Evolutionary conservation across 2,797 vertebrate species (phyloP), one percentile per base, ranked within the genome.

Genomic region (Cyprinella venusta): DNA sequence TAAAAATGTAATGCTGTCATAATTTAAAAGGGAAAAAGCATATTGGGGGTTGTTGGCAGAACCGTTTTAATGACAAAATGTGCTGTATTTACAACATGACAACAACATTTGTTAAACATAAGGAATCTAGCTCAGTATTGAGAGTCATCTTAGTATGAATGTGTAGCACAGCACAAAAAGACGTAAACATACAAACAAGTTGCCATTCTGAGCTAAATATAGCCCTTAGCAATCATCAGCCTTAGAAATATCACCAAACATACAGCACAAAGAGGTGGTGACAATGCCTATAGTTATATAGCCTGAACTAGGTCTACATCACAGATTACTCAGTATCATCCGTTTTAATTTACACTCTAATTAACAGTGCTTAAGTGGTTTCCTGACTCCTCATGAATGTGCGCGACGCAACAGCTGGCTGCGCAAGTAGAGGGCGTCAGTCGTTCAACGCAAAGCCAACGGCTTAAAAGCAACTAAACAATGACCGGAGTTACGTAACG

Each of bases 341-440:
- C 26, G 19, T 63, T 72, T 71, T 26, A 16, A 50, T 81, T 72
- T 72, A 24, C 54, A 33, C 8, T 72, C 8, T 48, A 72, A 63
- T 36, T n/a, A 24, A 61, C 52, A 48, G 15, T 4, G 12, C 52
- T 59, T 30, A 13, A 76, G 40, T 24, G 5, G 13, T 30, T 48
- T 24, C 9, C 59, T n/a, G 40, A 18, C 24, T 63, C 26, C 56
- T 63, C 76, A 8, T 71, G 54, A 72, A 24, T 33, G n/a, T 13
- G 18, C 79, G 79, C 52, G 45, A 82, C 81, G 64, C 81, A 68
- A 59, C 63, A 76, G 72, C 72, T 61, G 74, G 72, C 72, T 61
- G 74, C 52, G 74, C 74, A 50, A 65, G 50, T 77, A 77, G 81
- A 83, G 77, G 74, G 75, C 74, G 81, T 83, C 65, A 63, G 6